Base-by-base conservation (phyloP, 1,140 invertebrate species). In the Aphidius ervi region DNA sequence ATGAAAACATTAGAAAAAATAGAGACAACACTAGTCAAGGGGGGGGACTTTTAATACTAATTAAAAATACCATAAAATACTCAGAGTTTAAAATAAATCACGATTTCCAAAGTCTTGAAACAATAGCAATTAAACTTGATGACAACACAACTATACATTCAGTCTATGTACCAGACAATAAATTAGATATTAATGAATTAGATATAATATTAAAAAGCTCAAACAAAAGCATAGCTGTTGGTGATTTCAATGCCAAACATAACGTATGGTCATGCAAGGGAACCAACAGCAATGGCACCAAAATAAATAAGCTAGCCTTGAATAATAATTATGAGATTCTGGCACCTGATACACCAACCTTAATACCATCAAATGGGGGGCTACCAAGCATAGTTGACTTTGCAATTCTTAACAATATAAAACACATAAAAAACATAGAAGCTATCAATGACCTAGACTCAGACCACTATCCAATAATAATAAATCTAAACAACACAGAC, bases 241-340 rank as follows among this genome's bases (percentile, higher is more conserved):
- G 65, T 1, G 65, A 67, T 31, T 46, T 64, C 5, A 65, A 67
- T n/a, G 57, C 63, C 3, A 68, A 68, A 59, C 67, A 68, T 41
- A 39, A 16, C 8, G 23, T 2, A 10, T 68, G 67, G 63, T 58
- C 49, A n/a, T 67, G 65, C 45, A 9, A 16, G 31, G 56, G 9
- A 4, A 46, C 9, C 5, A 68, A 67, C 41, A 46, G 9, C 23
- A 67, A 61, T 58, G 63, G 61, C 5, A 16, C 60, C 6, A 46
- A 63, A 4, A 46, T 8, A 66, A 1, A 41, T 23, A 10, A 63
- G 59, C 20, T 63, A 55, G 10, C 37, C 10, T 43, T 9, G 4
- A 58, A 46, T 9, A 59, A 58, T 23, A 20, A 42, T n/a, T 40
- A 9, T 2, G 4, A 46, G 2, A 47, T 63, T 9, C 45, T 53